Evolutionary conservation across 2,888 invertebrate species (phyloP).

Genomic region (Harpagoxenus sublaevis): DNA sequence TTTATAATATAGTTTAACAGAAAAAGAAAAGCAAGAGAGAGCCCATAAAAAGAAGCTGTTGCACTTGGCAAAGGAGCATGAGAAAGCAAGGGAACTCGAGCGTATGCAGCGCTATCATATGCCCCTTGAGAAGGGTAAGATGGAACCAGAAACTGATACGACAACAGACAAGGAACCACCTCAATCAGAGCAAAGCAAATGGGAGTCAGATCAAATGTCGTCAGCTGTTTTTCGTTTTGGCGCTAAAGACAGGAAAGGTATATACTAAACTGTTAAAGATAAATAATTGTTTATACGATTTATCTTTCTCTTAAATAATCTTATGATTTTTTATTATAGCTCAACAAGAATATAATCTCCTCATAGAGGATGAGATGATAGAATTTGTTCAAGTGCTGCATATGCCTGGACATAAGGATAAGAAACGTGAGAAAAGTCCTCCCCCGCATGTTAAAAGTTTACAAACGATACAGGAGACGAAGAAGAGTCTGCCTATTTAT

Average conservation of each 20-base stretch:
- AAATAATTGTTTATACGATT: neutral
- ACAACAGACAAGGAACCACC: conserved; percentile 87
- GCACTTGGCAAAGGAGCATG: conserved; percentile 97
- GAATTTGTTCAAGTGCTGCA: conserved; percentile 97
- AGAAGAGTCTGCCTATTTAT: conserved; percentile 96
- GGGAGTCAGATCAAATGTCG: conserved; percentile 99
- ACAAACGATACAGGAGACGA: conserved; percentile 93
- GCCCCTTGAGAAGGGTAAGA: conserved; percentile 95
- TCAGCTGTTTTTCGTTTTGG: conserved; percentile 97
- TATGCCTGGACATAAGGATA: conserved; percentile 90
- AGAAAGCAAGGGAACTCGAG: conserved; percentile 96
- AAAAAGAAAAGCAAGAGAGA: conserved; percentile 93
- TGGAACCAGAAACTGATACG: conserved; percentile 94
- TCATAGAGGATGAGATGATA: conserved; percentile 99
- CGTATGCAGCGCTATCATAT: conserved; percentile 97
- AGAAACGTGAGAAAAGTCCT: conserved; percentile 69
- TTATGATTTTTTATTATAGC: conserved; percentile 72
- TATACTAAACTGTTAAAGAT: neutral
- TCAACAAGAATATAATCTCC: conserved; percentile 95
- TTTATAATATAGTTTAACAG: conserved; percentile 91
- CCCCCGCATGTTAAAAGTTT: conserved; percentile 85
- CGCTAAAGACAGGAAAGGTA: conserved; percentile 92
- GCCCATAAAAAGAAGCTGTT: conserved; percentile 97
- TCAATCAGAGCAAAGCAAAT: conserved; percentile 95
- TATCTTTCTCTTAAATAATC: conserved; percentile 34